A percentile compares a stretch with the other conserved stretches of the same genome.
Conservation (phyloP, 2,797 vertebrate genomes). For the Hemibagrus guttatus region DNA sequence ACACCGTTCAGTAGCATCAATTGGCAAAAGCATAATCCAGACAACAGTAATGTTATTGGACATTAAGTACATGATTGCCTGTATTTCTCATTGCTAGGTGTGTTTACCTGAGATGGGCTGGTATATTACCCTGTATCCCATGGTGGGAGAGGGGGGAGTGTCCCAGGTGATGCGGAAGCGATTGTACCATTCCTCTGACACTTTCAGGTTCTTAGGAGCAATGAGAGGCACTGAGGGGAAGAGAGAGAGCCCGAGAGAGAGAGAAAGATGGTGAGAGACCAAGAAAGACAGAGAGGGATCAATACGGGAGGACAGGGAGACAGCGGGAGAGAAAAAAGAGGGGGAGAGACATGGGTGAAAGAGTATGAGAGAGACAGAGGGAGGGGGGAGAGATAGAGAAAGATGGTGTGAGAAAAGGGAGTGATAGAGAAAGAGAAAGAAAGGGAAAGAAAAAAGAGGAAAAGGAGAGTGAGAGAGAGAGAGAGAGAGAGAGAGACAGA, state of each 20-base stretch:
- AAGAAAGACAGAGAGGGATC: no score
- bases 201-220: constrained; percentile 83
- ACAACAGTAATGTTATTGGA: not conserved
- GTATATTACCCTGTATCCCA: constrained; percentile 94
- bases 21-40: not conserved
- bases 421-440: no score
- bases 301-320: no score
- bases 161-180: constrained; percentile 93
- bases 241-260: no score
- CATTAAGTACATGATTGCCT: not conserved
- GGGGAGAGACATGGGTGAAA: no score
- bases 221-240: constrained; percentile 80
- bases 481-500: no score
- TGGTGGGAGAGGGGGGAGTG: constrained; percentile 81
- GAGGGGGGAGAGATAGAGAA: no score
- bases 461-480: no score
- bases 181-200: constrained; percentile 97
- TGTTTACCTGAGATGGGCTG: constrained; percentile 83
- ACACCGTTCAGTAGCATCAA: not conserved
- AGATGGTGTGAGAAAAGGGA: no score
- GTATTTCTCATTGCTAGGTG: not conserved
- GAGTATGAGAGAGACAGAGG: no score
- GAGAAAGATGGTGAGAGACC: not conserved
- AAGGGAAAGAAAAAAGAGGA: no score
- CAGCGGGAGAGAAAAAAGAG: no score